phyloP scores from a whole-genome alignment of 2,888 invertebrate species.

The Unio delphinus region DNA sequence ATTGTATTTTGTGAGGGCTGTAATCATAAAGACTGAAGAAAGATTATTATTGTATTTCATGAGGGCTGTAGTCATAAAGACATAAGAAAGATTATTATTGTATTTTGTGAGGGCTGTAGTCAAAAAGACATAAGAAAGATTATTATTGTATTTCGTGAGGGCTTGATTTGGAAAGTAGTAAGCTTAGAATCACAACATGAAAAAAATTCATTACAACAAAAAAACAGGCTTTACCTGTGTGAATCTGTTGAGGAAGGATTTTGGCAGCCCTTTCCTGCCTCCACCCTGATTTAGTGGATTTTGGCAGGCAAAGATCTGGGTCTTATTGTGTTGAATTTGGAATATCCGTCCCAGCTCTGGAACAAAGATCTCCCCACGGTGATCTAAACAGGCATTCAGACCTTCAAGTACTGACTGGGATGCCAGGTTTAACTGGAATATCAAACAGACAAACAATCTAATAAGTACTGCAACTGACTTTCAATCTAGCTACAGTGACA shows the following conservation, averaged over 20 bases:
- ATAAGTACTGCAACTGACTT: too few relatives aligned
- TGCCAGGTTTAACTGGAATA: constrained; percentile 86
- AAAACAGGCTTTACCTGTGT: constrained; percentile 73
- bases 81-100: too few relatives aligned
- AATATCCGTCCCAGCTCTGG: constrained; percentile 94
- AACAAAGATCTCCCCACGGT: constrained; percentile 94
- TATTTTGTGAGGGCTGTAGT: too few relatives aligned
- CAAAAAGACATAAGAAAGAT: too few relatives aligned
- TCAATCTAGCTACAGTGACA: too few relatives aligned
- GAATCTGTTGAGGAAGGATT: constrained; percentile 97
- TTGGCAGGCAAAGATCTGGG: constrained; percentile 96
- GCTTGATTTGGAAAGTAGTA: too few relatives aligned
- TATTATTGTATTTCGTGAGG: too few relatives aligned
- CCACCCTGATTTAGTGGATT: constrained; percentile 97
- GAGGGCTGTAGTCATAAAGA: too few relatives aligned
- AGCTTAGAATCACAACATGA: too few relatives aligned
- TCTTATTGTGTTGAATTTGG: constrained; percentile 79
- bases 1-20: too few relatives aligned
- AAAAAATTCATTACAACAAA: not conserved
- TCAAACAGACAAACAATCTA: not conserved
- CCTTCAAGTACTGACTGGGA: constrained; percentile 99
- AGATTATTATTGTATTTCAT: too few relatives aligned
- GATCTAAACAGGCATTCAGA: constrained; percentile 97
- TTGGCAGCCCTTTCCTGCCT: constrained; percentile 93
- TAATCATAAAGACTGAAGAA: too few relatives aligned